Evolutionary conservation across 2,113 vertebrate species (phyloP).

Genomic region (Epinephelus cyanopodus): DNA sequence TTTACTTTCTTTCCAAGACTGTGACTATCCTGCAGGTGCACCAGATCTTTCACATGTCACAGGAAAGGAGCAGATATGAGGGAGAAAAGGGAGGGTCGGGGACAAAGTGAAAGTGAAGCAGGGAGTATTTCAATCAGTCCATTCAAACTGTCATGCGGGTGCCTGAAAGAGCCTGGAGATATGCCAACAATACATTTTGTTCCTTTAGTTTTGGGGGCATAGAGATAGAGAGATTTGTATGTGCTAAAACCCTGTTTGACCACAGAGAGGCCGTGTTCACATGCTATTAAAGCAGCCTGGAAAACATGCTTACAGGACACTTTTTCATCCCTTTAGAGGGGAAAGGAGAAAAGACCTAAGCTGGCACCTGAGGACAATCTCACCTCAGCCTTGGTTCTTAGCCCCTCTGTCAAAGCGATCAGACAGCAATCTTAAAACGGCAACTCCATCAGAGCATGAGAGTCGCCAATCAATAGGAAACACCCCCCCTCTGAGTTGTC

Average conservation of each 20-base stretch:
- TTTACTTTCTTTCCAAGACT: constrained; percentile 21
- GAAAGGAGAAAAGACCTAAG: constrained; percentile 17
- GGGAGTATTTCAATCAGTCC: constrained; percentile 54
- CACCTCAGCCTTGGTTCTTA: constrained; percentile 20
- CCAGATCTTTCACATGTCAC: constrained; percentile 44
- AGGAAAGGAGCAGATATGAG: constrained; percentile 24
- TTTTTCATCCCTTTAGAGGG: constrained; percentile 41
- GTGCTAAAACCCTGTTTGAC: constrained; percentile 33
- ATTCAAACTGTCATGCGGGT: constrained; percentile 35
- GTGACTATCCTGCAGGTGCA: constrained; percentile 48
- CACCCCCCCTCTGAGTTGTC: constrained; percentile 3
- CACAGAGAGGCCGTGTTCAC: neutral
- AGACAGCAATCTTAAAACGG: constrained; percentile 34
- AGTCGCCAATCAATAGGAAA: constrained; percentile 45
- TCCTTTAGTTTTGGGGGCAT: constrained; percentile 32
- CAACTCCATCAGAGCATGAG: constrained; percentile 38
- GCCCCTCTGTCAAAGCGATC: constrained; percentile 48
- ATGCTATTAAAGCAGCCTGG: constrained; percentile 18
- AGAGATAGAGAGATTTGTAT: constrained; percentile 16
- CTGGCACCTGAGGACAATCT: constrained; percentile 22
- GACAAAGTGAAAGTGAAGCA: constrained; percentile 24
- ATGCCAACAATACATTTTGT: constrained; percentile 48
- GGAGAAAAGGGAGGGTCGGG: constrained; percentile 2
- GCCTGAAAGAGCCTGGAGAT: constrained; percentile 42
- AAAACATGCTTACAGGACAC: constrained; percentile 35